These are phyloP conservation scores for Grapholita molesta DNA, from an alignment of 1,140 invertebrate species.

Conservation along the genomic window DNA sequence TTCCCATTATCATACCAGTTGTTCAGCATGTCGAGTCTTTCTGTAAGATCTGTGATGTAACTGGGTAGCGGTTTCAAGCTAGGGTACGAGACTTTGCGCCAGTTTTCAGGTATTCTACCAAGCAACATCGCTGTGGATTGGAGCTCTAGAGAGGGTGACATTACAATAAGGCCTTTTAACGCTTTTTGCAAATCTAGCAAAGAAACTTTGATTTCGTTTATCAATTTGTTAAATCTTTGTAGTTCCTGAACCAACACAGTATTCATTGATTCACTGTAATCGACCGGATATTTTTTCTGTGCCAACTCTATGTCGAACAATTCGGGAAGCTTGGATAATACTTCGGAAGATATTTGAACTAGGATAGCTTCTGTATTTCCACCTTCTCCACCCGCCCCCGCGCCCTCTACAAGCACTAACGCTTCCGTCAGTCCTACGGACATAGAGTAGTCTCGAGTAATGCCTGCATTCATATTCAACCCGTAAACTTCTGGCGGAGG, in stretches of 20 bases:
- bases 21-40: constrained; percentile 86
- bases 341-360: constrained; percentile 81
- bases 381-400: constrained; percentile 66
- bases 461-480: constrained; percentile 93
- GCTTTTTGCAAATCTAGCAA: constrained; percentile 88
- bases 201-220: constrained; percentile 81
- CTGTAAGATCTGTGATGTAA: constrained; percentile 91
- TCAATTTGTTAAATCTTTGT: constrained; percentile 90
- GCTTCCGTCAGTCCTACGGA: constrained; percentile 79
- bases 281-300: constrained; percentile 86
- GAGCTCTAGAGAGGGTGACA: constrained; percentile 90
- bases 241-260: constrained; percentile 96
- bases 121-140: constrained; percentile 84
- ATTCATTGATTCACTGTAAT: constrained; percentile 95
- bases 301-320: constrained; percentile 87
- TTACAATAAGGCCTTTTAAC: constrained; percentile 91
- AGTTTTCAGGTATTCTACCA: constrained; percentile 86
- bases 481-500: constrained; percentile 93
- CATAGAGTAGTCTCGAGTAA: constrained; percentile 88
- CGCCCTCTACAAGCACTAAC: constrained; percentile 82
- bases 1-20: constrained; percentile 89
- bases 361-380: constrained; percentile 64
- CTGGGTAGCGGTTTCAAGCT: constrained; percentile 92
- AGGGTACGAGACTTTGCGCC: constrained; percentile 92
- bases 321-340: constrained; percentile 85